A percentile compares a stretch with the other conserved stretches of the same genome.
phyloP scores from a whole-genome alignment of 2,797 vertebrate species.

The Helostoma temminkii region DNA sequence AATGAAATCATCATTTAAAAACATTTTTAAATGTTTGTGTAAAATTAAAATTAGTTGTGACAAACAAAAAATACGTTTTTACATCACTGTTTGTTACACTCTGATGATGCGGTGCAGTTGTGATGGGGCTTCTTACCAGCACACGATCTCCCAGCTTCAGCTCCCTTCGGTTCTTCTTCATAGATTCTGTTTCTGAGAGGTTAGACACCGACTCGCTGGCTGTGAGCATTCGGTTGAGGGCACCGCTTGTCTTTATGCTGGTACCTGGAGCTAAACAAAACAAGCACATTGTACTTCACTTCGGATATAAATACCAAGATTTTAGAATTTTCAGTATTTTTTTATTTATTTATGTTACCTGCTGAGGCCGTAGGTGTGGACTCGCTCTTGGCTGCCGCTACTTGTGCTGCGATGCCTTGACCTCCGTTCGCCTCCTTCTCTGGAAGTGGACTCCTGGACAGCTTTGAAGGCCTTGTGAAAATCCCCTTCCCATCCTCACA shows the following conservation, averaged over 20 bases:
- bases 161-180: conserved; percentile 92
- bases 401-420: conserved; percentile 72
- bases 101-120: too few species aligned
- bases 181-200: conserved; percentile 93
- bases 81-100: too few species aligned
- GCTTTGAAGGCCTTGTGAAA: conserved; percentile 85
- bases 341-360: conserved; percentile 51
- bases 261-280: conserved; percentile 45
- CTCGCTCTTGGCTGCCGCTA: neutral
- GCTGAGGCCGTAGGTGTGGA: conserved; percentile 32
- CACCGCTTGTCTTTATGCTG: conserved; percentile 66
- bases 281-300: too few species aligned
- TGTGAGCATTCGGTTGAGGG: conserved; percentile 85
- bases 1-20: too few species aligned
- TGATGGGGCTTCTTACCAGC: conserved; percentile 83
- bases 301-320: too few species aligned
- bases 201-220: conserved; percentile 93
- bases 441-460: conserved; percentile 65
- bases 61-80: too few species aligned
- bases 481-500: conserved; percentile 84
- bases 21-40: too few species aligned
- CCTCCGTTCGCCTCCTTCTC: conserved; percentile 90
- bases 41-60: too few species aligned
- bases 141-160: conserved; percentile 93
- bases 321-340: neutral